These are phyloP conservation scores for Ammodytes dubius DNA, from an alignment of 2,113 vertebrate species.

Conservation along the genomic window DNA sequence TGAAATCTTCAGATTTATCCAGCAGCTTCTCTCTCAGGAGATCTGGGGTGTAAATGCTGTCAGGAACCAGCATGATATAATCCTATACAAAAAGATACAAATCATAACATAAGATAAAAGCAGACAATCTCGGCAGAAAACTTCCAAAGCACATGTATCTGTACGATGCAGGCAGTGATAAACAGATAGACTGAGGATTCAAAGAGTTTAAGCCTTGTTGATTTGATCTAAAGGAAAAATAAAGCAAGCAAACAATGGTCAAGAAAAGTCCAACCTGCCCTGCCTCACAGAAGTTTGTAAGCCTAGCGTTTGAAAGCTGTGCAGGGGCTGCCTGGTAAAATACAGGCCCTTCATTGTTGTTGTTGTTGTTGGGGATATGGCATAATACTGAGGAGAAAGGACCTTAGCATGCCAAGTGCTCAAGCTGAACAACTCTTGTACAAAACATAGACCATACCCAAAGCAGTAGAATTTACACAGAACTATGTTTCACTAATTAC, in stretches of 20 bases:
- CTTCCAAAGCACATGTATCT: not conserved
- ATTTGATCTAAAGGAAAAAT: conserved; percentile 16
- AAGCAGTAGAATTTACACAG: conserved; percentile 5
- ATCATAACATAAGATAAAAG: conserved; percentile 33
- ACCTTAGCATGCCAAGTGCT: conserved; percentile 44
- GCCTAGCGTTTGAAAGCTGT: conserved; percentile 51
- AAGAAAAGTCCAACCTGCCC: conserved; percentile 22
- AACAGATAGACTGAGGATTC: conserved; percentile 1
- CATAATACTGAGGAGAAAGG: conserved; percentile 45
- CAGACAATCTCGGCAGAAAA: not conserved
- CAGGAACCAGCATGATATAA: conserved; percentile 89
- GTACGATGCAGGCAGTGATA: not conserved
- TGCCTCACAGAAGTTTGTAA: conserved; percentile 11
- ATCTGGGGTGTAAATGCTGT: conserved; percentile 86
- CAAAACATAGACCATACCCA: conserved; percentile 14
- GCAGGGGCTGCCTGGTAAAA: conserved; percentile 61
- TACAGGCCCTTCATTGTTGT: conserved; percentile 72
- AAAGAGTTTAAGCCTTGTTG: not conserved
- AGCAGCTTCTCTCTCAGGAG: conserved; percentile 86
- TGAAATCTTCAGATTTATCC: conserved; percentile 91
- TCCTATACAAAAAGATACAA: conserved; percentile 83
- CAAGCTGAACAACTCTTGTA: conserved; percentile 25
- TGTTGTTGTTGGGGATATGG: conserved; percentile 62
- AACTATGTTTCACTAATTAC: not conserved
- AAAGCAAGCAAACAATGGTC: conserved; percentile 20